Base-by-base conservation (phyloP, 2,113 vertebrate species). In the Neogobius melanostomus region DNA sequence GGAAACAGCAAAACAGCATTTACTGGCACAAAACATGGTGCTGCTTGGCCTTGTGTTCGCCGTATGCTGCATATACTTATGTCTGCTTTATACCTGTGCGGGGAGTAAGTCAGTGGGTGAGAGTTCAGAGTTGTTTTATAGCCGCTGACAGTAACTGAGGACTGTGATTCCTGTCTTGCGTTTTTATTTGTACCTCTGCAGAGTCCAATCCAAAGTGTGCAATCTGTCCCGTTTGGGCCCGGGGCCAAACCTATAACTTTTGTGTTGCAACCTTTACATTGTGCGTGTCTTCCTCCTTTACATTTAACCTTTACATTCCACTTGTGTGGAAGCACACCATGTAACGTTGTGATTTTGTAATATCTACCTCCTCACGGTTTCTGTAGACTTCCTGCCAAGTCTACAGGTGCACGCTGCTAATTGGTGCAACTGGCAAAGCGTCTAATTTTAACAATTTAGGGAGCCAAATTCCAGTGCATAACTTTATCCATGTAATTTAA, bases 1-100 rank as follows among this genome's bases (percentile, higher is more conserved):
- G 46, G 68, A 69, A 71, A 45, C 64, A 4, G 64, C 66, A 84
- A 85, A 88, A 74, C 77, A 75, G 80, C 81, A 66, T 50, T 89
- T 85, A 82, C 15, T 60, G 45, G 62, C 61, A 69, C 43, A 57
- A 59, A 59, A n/a, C 70, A 61, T 53, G 70, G 69, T 10, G 15
- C 69, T 7, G 9, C 3, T 4, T 2, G 28, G 64, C 82, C 77
- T 68, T 57, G 28, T 21, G 6, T 42, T 53, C 7, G 17, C 68
- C 62, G 64, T 79, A 82, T 79, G 70, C 64, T 60, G 54, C 45
- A 16, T 56, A n/a, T n/a, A n/a, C n/a, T 15, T 36, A 52, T 47
- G 10, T 42, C 28, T 36, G 15, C 69, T 64, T 8, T 49, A 59
- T 51, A 10, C 17, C 42, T 59, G 56, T 15, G 7, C 28, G 8